Evolutionary conservation across 1,140 invertebrate species (phyloP).

Genomic region (Hycleus cichorii): DNA sequence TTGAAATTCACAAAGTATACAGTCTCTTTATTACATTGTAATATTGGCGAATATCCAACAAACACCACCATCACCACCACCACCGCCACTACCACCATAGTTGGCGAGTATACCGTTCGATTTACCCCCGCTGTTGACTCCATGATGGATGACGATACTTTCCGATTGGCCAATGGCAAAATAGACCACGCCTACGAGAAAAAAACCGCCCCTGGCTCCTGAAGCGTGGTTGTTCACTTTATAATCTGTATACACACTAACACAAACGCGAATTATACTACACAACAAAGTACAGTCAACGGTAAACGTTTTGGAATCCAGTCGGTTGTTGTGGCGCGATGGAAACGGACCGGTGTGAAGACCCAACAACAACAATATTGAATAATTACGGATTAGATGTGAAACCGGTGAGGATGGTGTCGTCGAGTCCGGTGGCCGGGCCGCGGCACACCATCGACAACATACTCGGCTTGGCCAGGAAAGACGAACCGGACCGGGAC

Average conservation of each 20-base stretch:
- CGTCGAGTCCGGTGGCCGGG: slow-evolving; percentile 30
- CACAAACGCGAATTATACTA: background rate
- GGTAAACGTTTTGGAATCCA: slow-evolving; percentile 13
- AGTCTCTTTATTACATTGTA: too few relatives aligned
- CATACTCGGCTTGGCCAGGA: slow-evolving; percentile 39
- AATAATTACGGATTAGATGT: slow-evolving; percentile 30
- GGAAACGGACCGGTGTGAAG: slow-evolving; percentile 40
- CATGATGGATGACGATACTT: background rate
- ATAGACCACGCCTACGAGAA: background rate
- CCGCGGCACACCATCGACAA: slow-evolving; percentile 44
- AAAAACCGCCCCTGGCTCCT: slow-evolving; percentile 25
- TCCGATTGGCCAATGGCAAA: background rate
- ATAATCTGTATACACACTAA: background rate
- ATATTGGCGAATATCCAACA: too few relatives aligned
- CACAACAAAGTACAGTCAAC: too few relatives aligned
- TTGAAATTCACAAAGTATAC: too few relatives aligned
- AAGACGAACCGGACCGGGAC: slow-evolving; percentile 28
- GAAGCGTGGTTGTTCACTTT: slow-evolving; percentile 23
- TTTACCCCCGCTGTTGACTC: background rate
- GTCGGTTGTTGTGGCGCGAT: slow-evolving; percentile 37
- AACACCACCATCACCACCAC: too few relatives aligned
- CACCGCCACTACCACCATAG: too few relatives aligned
- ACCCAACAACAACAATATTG: slow-evolving; percentile 32
- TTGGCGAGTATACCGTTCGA: background rate
- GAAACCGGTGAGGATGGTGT: slow-evolving; percentile 38